phyloP scores from a whole-genome alignment of 1,140 invertebrate species.

The Nebria ingens region DNA sequence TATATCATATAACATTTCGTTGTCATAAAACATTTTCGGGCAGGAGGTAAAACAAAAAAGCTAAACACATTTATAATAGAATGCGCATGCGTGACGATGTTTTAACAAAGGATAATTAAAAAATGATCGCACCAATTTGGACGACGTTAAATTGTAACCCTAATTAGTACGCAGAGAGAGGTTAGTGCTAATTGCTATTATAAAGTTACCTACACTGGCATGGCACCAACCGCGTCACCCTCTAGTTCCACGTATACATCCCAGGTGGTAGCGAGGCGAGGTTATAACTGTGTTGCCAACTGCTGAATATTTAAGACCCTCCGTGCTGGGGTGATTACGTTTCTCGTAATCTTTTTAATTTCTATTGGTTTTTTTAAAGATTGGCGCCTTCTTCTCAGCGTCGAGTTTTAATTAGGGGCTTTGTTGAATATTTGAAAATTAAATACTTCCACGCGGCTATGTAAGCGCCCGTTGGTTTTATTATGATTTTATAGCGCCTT shows the following conservation, averaged over 20 bases:
- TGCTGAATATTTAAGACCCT: conserved; percentile 3
- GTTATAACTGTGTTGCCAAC: neutral
- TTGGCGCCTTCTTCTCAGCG: neutral
- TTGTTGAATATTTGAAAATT: conserved; percentile 5
- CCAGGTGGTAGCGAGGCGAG: neutral
- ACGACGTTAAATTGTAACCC: neutral
- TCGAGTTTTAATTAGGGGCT: neutral
- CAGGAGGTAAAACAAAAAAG: too few relatives aligned
- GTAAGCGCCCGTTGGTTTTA: too few relatives aligned
- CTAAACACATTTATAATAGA: too few relatives aligned
- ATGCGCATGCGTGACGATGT: too few relatives aligned
- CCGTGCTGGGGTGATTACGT: neutral
- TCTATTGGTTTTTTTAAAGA: neutral
- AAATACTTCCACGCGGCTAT: too few relatives aligned
- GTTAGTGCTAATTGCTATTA: conserved; percentile 4
- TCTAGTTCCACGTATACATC: too few relatives aligned
- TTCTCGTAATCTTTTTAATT: conserved; percentile 9
- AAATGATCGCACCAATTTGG: conserved; percentile 1
- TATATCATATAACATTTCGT: too few relatives aligned
- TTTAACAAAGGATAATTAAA: conserved; percentile 7
- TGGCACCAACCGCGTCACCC: neutral
- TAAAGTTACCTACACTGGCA: neutral
- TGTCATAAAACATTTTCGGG: too few relatives aligned
- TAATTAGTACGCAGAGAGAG: conserved; percentile 1
- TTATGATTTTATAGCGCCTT: too few relatives aligned